Conservation (phyloP, 2,888 invertebrate species). For the Eustalomyia histrio region DNA sequence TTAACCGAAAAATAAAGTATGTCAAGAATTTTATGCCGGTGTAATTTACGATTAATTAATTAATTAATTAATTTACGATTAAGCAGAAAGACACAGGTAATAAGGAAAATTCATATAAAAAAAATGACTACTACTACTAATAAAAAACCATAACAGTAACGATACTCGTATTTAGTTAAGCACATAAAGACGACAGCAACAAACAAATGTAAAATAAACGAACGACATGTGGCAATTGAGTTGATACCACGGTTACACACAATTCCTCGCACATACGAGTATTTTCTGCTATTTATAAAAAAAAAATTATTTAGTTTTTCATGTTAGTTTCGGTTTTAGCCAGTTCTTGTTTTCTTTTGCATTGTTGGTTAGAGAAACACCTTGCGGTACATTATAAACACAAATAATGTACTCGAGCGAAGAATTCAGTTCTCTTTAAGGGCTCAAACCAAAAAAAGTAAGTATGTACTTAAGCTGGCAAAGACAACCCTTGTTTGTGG, state of each 20-base stretch:
- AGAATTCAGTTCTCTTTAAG: constrained; percentile 49
- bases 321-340: constrained; percentile 51
- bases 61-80: constrained; percentile 65
- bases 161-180: constrained; percentile 52
- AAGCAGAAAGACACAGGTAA: constrained; percentile 39
- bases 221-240: constrained; percentile 61
- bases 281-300: constrained; percentile 50
- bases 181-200: background rate
- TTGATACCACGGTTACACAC: constrained; percentile 42
- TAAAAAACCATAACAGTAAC: constrained; percentile 53
- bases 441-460: constrained; percentile 32
- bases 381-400: constrained; percentile 51
- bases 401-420: constrained; percentile 9
- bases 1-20: constrained; percentile 69
- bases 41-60: constrained; percentile 75
- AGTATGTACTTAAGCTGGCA: constrained; percentile 6
- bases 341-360: constrained; percentile 35
- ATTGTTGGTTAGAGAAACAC: constrained; percentile 43
- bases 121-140: constrained; percentile 29
- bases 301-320: constrained; percentile 13
- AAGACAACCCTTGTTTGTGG: constrained; percentile 51
- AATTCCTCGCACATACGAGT: constrained; percentile 17
- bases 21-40: constrained; percentile 77
- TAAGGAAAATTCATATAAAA: constrained; percentile 17
- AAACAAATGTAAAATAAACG: constrained; percentile 28